phyloP scores from a whole-genome alignment of 1,140 invertebrate genomes.

The Mylabris phalerata region DNA sequence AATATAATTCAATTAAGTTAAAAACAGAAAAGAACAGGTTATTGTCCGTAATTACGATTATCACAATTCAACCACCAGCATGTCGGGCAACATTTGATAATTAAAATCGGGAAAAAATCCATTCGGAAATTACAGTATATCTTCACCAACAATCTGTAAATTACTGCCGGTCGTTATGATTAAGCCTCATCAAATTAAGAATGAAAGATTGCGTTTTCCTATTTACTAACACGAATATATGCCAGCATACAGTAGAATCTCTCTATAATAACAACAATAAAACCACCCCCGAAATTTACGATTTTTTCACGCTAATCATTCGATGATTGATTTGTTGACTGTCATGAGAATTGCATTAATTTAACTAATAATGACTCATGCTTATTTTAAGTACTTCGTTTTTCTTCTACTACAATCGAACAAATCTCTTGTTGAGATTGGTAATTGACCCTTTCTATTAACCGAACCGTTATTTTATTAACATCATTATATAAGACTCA shows the following conservation, averaged over 20 bases:
- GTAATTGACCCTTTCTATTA: conserved; percentile 12
- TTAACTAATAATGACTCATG: conserved; percentile 11
- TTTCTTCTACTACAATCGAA: conserved; percentile 1
- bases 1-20: no score
- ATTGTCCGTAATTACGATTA: no score
- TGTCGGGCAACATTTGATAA: conserved; percentile 16
- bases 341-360: conserved; percentile 6
- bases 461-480: conserved; percentile 12
- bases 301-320: no score
- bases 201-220: conserved; percentile 5
- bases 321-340: conserved; percentile 12
- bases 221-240: no score
- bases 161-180: conserved; percentile 25
- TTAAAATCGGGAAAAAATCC: conserved; percentile 31
- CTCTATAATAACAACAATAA: no score
- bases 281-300: no score
- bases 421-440: conserved; percentile 14
- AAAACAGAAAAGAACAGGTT: no score
- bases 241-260: no score
- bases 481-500: conserved; percentile 11
- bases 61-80: no score
- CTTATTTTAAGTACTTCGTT: not conserved
- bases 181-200: conserved; percentile 27
- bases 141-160: conserved; percentile 25
- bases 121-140: conserved; percentile 28